These are phyloP conservation scores for Rhynchophorus ferrugineus DNA, from an alignment of 1,140 invertebrate genomes.

Conservation along the genomic window DNA sequence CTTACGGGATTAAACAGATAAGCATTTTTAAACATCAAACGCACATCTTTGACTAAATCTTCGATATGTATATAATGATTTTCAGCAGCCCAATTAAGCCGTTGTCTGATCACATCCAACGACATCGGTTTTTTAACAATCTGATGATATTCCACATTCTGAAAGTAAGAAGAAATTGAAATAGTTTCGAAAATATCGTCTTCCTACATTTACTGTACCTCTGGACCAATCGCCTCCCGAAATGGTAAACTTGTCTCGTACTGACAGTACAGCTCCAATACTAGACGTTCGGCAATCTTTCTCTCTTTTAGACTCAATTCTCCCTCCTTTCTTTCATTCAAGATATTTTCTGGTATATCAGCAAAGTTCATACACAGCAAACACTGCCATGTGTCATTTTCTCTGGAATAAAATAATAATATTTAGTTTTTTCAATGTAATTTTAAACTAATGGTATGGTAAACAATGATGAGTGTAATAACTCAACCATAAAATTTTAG, in stretches of 20 bases:
- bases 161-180: slow-evolving; percentile 28
- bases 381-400: slow-evolving; percentile 86
- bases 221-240: slow-evolving; percentile 69
- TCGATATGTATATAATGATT: slow-evolving; percentile 68
- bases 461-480: background rate
- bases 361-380: slow-evolving; percentile 76
- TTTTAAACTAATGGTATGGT: background rate
- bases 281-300: slow-evolving; percentile 71
- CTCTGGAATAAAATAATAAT: slow-evolving; percentile 52
- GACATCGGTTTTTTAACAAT: slow-evolving; percentile 75
- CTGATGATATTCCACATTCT: slow-evolving; percentile 71
- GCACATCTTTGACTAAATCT: slow-evolving; percentile 73
- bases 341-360: slow-evolving; percentile 48
- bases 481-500: background rate
- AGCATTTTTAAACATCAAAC: slow-evolving; percentile 82
- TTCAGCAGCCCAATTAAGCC: slow-evolving; percentile 61
- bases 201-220: slow-evolving; percentile 44
- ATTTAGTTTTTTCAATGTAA: too few species aligned
- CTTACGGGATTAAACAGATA: slow-evolving; percentile 77
- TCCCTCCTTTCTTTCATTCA: slow-evolving; percentile 46
- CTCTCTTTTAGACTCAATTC: slow-evolving; percentile 52
- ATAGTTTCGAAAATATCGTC: slow-evolving; percentile 10
- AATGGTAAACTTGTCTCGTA: slow-evolving; percentile 80
- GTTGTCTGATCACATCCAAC: slow-evolving; percentile 71
- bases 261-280: slow-evolving; percentile 84